Base-by-base conservation (phyloP, 1,140 invertebrate species). In the Diploscapter pachys region DNA sequence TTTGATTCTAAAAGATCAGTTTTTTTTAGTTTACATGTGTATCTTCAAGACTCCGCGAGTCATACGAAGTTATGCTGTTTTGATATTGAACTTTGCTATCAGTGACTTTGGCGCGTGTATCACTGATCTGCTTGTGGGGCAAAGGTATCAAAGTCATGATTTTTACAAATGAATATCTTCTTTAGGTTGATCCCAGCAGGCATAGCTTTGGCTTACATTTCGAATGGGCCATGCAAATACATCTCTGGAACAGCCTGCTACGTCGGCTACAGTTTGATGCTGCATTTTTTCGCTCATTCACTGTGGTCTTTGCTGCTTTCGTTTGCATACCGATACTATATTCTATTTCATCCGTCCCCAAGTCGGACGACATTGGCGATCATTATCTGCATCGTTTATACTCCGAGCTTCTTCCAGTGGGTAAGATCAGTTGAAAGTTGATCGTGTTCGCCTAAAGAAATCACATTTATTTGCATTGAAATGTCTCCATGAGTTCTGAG, bases 21-120 rank as follows among this genome's bases (percentile, higher is more conserved):
- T n/a, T n/a, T n/a, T 73, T 48, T 9, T 73, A 50, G 63, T 64
- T 8, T 69, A 68, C 50, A 13, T 74, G 66, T 65, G 57, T 50
- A 5, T 74, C n/a, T 59, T 69, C 55, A 51, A 62, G 53, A 68
- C 73, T 61, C 73, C 73, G 11, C 13, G 55, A 48, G 64, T 59
- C n/a, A 74, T 74, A 50, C 51, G 64, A 55, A 66, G 65, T 11
- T 74, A 74, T 62, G n/a, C 73, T 51, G 63, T 64, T 9, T 51
- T 74, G 54, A 67, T 74, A 13, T 52, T 74, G 4, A 74, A 74
- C 50, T 74, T 74, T 31, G 73, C 64, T 2, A 51, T 74, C 8
- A 74, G 65, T 13, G 73, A 74, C 56, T 74, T 74, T 61, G 68
- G 49, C 31, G 73, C 61, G 0, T 74, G 73, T 69, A 48, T 69